Percentiles rank a stretch among this genome's conserved stretches.
These are phyloP conservation scores for Parapsyche elsis DNA, from an alignment of 1,140 invertebrate species.

Conservation along the genomic window DNA sequence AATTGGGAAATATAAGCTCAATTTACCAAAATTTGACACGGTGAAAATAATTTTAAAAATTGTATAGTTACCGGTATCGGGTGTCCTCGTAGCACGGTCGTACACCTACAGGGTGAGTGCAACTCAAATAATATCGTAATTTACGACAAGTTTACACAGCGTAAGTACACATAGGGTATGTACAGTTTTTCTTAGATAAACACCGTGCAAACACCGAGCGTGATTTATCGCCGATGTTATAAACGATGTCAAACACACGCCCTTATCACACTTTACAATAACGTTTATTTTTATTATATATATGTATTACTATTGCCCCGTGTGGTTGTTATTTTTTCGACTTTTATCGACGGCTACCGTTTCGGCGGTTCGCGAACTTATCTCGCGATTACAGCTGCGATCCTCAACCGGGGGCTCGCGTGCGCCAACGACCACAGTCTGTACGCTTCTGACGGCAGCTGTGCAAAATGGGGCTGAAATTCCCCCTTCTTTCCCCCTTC, in stretches of 20 bases:
- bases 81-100: no score
- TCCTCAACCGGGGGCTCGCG: not conserved
- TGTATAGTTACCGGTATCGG: no score
- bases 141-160: constrained; percentile 55
- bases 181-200: constrained; percentile 54
- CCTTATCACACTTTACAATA: constrained; percentile 33
- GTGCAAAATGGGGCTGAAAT: not conserved
- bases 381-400: not conserved
- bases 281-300: not conserved
- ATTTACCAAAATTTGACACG: no score
- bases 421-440: not conserved
- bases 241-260: constrained; percentile 47
- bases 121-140: constrained; percentile 44
- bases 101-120: no score
- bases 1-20: no score
- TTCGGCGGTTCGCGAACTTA: not conserved
- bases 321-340: not conserved
- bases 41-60: no score
- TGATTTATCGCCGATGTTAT: constrained; percentile 54
- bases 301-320: not conserved
- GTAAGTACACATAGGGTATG: constrained; percentile 40
- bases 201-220: constrained; percentile 50
- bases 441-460: not conserved
- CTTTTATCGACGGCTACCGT: constrained; percentile 19
- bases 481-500: not conserved